These are phyloP conservation scores for Sebastes schlegelii DNA, from an alignment of 2,113 vertebrate species.

Conservation along the genomic window DNA sequence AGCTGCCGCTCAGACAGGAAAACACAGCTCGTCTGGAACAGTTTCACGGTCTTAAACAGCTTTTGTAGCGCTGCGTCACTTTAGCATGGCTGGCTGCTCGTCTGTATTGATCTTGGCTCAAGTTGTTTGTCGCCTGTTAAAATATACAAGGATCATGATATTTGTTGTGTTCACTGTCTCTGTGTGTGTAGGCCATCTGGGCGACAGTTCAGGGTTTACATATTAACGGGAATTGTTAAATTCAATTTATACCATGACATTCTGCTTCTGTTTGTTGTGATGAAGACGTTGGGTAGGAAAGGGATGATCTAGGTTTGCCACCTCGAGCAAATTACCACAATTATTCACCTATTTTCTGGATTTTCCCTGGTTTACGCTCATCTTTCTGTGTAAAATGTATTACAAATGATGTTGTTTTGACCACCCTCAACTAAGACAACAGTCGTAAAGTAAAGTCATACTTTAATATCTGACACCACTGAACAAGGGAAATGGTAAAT, in stretches of 20 bases:
- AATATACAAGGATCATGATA: slow-evolving; percentile 21
- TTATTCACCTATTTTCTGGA: neutral
- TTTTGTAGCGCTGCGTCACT: slow-evolving; percentile 29
- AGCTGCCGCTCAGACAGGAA: slow-evolving; percentile 34
- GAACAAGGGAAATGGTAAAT: slow-evolving; percentile 23
- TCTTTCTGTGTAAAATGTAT: neutral
- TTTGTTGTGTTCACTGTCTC: slow-evolving; percentile 64
- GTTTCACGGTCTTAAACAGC: slow-evolving; percentile 28
- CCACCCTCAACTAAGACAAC: neutral
- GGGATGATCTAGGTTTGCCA: neutral
- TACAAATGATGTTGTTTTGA: neutral
- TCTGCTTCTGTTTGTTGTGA: slow-evolving; percentile 14
- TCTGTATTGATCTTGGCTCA: slow-evolving; percentile 59
- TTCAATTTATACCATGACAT: neutral
- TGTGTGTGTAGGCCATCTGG: slow-evolving; percentile 43
- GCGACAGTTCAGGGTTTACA: slow-evolving; percentile 45
- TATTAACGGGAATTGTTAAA: slow-evolving; percentile 40
- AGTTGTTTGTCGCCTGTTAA: slow-evolving; percentile 58
- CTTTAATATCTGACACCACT: neutral
- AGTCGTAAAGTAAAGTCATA: neutral
- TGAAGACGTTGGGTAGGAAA: neutral
- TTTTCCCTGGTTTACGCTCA: neutral
- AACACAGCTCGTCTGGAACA: slow-evolving; percentile 43
- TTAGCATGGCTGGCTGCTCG: slow-evolving; percentile 23
- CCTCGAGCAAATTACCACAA: too few species aligned